Evolutionary conservation across 2,888 invertebrate genomes (phyloP), one percentile per base, ranked within the genome.

Genomic region (Osmoderma eremita): DNA sequence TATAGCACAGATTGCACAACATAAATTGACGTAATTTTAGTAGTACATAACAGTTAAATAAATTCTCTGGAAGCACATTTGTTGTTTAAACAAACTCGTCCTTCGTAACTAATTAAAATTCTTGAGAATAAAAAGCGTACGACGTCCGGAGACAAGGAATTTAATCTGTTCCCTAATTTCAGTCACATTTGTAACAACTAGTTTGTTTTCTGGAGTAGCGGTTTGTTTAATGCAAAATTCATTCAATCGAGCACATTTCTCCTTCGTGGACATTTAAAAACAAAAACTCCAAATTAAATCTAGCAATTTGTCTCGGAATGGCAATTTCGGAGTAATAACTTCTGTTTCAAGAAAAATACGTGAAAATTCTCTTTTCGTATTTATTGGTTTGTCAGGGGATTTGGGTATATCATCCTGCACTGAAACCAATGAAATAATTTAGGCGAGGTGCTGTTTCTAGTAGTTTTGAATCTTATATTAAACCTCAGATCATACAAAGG

Each of bases 151-250:
- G 18, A 48, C 18, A 17, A 48, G 20, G 48, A 48, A 48, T 48
- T 48, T 49, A 49, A 49, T 49, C 22, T 49, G 8, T 22, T 20
- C 20, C 18, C n/a, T 49, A 20, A 49, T 22, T 49, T 22, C 8
- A n/a, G 49, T 10, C 12, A 22, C 49, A 20, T 22, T 49, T 49
- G 20, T 20, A 49, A 49, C 49, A 20, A 49, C 18, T 49, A 20
- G 20, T 49, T 49, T 49, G 49, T 49, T n/a, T 49, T 49, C 20
- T 1, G 20, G 49, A 22, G 20, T 49, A 2, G 20, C 10, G 18
- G n/a, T n/a, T 12, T 22, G 20, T 49, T 49, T 49, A 49, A 49
- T 49, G 4, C 20, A n/a, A 12, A 49, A 49, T 49, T 49, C n/a
- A 49, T 49, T 49, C 22, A 20, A n/a, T 49, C 22, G 42, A 15